phyloP scores from a whole-genome alignment of 2,113 vertebrate species.

The Colinus virginianus region DNA sequence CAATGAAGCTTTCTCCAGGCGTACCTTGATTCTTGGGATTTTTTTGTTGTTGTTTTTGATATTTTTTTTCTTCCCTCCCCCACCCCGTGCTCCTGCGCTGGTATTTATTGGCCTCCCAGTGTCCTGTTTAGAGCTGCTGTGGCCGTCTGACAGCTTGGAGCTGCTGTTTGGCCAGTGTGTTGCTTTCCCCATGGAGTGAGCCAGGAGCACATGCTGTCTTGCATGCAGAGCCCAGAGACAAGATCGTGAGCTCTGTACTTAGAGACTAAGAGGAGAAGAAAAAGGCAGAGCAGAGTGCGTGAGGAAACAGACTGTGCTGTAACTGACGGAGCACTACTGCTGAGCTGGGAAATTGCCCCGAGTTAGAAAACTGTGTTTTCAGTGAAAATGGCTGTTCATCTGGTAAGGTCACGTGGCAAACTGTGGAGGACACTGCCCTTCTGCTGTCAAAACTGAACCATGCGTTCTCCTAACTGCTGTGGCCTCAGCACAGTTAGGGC shows the following conservation, averaged over 20 bases:
- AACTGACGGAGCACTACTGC: neutral
- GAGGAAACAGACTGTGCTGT: neutral
- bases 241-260: neutral
- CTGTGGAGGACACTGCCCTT: neutral
- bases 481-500: neutral
- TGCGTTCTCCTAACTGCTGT: neutral
- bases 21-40: no score
- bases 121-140: neutral
- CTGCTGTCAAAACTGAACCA: neutral
- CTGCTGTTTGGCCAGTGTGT: neutral
- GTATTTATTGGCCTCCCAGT: neutral
- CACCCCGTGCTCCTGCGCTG: neutral
- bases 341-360: neutral
- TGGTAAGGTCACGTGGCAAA: neutral
- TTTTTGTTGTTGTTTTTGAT: no score
- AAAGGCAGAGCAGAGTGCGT: neutral
- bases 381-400: neutral
- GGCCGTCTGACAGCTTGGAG: neutral
- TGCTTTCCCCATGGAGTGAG: neutral
- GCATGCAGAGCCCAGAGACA: neutral
- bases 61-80: neutral
- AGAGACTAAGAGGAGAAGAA: neutral
- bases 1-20: neutral
- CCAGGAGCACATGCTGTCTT: rapidly evolving
- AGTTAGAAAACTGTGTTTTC: neutral